Conservation (phyloP, 2,797 vertebrate species). For the Darevskia mixta region DNA sequence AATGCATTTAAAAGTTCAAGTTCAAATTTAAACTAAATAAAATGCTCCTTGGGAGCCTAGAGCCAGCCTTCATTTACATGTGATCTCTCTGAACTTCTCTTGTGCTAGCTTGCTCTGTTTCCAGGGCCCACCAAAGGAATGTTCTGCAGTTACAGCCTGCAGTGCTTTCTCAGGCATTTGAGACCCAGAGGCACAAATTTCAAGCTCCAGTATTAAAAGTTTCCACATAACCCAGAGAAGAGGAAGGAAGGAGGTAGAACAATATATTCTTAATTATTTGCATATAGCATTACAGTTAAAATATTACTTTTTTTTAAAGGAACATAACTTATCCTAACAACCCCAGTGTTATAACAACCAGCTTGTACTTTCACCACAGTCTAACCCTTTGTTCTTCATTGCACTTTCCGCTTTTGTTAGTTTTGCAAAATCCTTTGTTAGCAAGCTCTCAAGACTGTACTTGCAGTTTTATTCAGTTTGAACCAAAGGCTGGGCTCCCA, state of each 20-base stretch:
- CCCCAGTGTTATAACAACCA: conserved; percentile 67
- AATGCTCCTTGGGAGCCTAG: conserved; percentile 74
- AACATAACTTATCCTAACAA: conserved; percentile 73
- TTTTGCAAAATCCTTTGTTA: conserved; percentile 71
- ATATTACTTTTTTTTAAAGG: conserved; percentile 73
- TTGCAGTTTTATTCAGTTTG: conserved; percentile 72
- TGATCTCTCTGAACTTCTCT: conserved; percentile 75
- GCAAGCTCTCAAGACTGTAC: conserved; percentile 63
- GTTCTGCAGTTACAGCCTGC: conserved; percentile 84
- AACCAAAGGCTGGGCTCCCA: conserved; percentile 64
- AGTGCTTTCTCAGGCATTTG: conserved; percentile 80
- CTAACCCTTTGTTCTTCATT: conserved; percentile 73
- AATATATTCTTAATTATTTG: conserved; percentile 73
- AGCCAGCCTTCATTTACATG: conserved; percentile 79
- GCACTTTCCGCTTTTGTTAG: conserved; percentile 68
- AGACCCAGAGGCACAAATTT: conserved; percentile 72
- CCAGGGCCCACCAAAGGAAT: conserved; percentile 83
- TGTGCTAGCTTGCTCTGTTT: conserved; percentile 77
- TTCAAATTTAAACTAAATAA: conserved; percentile 81
- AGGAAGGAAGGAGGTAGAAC: conserved; percentile 66
- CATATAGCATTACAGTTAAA: conserved; percentile 72
- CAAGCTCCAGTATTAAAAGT: conserved; percentile 74
- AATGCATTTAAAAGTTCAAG: conserved; percentile 77
- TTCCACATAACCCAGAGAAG: conserved; percentile 72
- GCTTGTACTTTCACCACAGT: conserved; percentile 66